Base-by-base conservation (phyloP, 2,797 vertebrate species). In the Botia almorhae region DNA sequence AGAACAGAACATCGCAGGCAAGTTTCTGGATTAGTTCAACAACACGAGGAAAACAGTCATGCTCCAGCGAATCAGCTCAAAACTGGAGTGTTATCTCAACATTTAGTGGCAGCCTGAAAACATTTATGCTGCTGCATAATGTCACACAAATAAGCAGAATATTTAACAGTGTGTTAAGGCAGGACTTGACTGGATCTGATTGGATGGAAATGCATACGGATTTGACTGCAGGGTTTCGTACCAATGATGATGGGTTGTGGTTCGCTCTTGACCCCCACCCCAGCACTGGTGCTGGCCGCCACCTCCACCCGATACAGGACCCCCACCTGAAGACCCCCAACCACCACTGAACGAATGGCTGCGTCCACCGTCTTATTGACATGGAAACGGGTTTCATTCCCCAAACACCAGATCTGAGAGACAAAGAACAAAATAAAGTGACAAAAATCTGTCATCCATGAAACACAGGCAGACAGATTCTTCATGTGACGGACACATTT, bases 301-400 rank as follows among this genome's bases (percentile, higher is more conserved):
- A 99, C 97, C 89, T 99, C 97, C 87, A 99, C 96, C 0, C 94
- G 93, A 85, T 99, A 99, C 46, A 97, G 93, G 89, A 99, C 93
- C 76, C 98, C 98, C 74, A 95, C 95, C 91, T 97, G 97, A 51
- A 99, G 94, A 74, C 98, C 97, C 7, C 96, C 97, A 82, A 99
- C 97, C 87, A 99, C 95, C 84, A 99, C 97, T 2, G 97, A 99
- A 21, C 98, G 96, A 87, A 99, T 98, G 82, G 97, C 95, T 43
- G 97, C 97, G 80, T 99, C 98, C 87, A 99, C 98, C 0, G 97
- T 99, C 93, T 98, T 98, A 91, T 99, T 99, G 83, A 99, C 93
- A 85, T 99, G 97, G 93, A 99, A 99, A 64, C 97, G 95, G 0
- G 96, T 98, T 91, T 99, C 98, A 79, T 99, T 99, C 78, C 96